Conservation (phyloP, 2,888 invertebrate genomes). For the Conops quadrifasciatus region DNA sequence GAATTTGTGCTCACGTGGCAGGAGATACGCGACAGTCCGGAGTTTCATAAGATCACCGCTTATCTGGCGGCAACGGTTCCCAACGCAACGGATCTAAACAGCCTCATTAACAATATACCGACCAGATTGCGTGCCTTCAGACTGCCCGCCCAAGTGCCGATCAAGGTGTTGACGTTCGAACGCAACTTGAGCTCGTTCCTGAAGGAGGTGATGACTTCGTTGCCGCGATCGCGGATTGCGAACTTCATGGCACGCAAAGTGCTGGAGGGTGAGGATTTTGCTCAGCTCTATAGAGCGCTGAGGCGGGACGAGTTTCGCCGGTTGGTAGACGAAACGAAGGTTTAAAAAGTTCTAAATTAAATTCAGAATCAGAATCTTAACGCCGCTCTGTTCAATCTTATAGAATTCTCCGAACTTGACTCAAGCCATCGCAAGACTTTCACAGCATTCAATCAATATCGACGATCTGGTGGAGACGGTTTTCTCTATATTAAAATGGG, state of each 20-base stretch:
- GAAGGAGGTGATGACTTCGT: slow-evolving; percentile 48
- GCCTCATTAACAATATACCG: slow-evolving; percentile 49
- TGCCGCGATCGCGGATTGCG: slow-evolving; percentile 52
- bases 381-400: not conserved
- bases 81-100: slow-evolving; percentile 46
- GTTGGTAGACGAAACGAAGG: slow-evolving; percentile 50
- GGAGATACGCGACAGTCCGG: slow-evolving; percentile 48
- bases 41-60: slow-evolving; percentile 47
- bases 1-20: slow-evolving; percentile 51
- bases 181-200: slow-evolving; percentile 53
- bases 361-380: not conserved
- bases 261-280: slow-evolving; percentile 51
- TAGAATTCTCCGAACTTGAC: slow-evolving; percentile 50
- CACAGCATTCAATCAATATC: slow-evolving; percentile 49
- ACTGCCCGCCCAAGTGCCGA: slow-evolving; percentile 53
- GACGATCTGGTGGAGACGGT: slow-evolving; percentile 52
- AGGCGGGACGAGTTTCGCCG: slow-evolving; percentile 48
- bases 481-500: slow-evolving; percentile 54
- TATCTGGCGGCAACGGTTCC: slow-evolving; percentile 39
- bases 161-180: slow-evolving; percentile 49
- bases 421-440: slow-evolving; percentile 45
- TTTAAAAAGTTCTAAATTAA: slow-evolving; percentile 42
- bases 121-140: slow-evolving; percentile 48
- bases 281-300: slow-evolving; percentile 52
- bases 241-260: slow-evolving; percentile 52